A percentile compares a stretch with the other conserved stretches of the same genome.
Conservation (phyloP, 2,888 invertebrate species). For the Stenoptilia bipunctidactyla region DNA sequence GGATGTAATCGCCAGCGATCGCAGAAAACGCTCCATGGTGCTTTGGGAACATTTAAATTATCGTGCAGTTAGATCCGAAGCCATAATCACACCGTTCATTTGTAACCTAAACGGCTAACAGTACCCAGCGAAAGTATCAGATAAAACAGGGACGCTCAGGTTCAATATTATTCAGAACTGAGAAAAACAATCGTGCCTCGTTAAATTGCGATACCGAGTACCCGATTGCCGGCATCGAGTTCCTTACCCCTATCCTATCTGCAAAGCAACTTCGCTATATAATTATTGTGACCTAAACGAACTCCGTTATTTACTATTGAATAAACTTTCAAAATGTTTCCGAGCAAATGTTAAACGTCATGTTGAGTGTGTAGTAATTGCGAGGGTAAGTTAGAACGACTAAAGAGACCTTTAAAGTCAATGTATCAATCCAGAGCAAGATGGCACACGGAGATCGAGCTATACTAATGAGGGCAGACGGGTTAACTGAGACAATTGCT, state of each 20-base stretch:
- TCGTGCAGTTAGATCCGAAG: conserved; percentile 60
- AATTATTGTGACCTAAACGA: conserved; percentile 1
- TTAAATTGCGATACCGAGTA: conserved; percentile 59
- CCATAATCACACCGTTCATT: conserved; percentile 67
- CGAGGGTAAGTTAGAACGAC: conserved; percentile 25
- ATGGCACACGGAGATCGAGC: conserved; percentile 40
- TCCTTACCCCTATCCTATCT: conserved; percentile 14
- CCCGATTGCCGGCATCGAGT: conserved; percentile 49
- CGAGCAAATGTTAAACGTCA: conserved; percentile 8
- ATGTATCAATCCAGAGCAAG: conserved; percentile 52
- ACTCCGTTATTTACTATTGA: neutral
- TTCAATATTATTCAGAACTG: conserved; percentile 69
- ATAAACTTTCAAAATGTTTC: neutral
- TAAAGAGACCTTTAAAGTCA: conserved; percentile 50
- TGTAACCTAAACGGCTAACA: conserved; percentile 60
- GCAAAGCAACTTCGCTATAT: neutral
- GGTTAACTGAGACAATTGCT: conserved; percentile 54
- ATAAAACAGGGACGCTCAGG: conserved; percentile 61
- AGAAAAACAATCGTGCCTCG: conserved; percentile 69
- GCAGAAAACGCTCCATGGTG: conserved; percentile 30
- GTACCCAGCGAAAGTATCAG: conserved; percentile 61
- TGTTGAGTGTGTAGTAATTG: conserved; percentile 37
- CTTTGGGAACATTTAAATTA: conserved; percentile 67
- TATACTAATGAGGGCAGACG: conserved; percentile 55
- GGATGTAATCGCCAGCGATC: conserved; percentile 55